phyloP scores from a whole-genome alignment of 2,888 invertebrate genomes.

The Seladonia tumulorum region DNA sequence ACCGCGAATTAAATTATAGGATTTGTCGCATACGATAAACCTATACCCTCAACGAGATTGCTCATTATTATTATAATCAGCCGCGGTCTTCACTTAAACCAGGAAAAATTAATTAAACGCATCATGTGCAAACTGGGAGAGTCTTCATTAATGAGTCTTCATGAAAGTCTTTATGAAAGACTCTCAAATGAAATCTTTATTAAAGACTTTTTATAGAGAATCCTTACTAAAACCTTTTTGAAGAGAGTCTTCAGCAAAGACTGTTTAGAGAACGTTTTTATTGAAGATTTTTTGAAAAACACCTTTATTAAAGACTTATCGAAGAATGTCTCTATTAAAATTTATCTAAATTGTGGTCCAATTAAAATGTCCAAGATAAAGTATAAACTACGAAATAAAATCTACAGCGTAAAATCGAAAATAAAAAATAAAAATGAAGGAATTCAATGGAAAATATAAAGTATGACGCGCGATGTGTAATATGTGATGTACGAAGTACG shows the following conservation, averaged over 20 bases:
- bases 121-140: not conserved
- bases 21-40: slow-evolving; percentile 33
- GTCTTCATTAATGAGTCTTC: not conserved
- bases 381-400: too few relatives aligned
- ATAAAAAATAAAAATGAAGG: too few relatives aligned
- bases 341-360: too few relatives aligned
- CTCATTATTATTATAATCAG: not conserved
- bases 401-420: too few relatives aligned
- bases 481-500: not conserved
- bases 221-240: not conserved
- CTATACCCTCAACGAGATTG: slow-evolving; percentile 5
- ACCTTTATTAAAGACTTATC: too few relatives aligned
- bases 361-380: too few relatives aligned
- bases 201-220: not conserved
- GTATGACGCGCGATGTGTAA: too few relatives aligned
- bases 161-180: not conserved
- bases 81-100: not conserved
- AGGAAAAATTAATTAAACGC: not conserved
- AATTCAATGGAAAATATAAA: too few relatives aligned
- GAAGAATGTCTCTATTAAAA: too few relatives aligned
- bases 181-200: not conserved
- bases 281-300: not conserved
- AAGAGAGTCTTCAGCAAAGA: not conserved
- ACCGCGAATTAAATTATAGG: slow-evolving; percentile 26
- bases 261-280: not conserved